phyloP scores from a whole-genome alignment of 1,140 invertebrate genomes.

The Camponotus pennsylvanicus region DNA sequence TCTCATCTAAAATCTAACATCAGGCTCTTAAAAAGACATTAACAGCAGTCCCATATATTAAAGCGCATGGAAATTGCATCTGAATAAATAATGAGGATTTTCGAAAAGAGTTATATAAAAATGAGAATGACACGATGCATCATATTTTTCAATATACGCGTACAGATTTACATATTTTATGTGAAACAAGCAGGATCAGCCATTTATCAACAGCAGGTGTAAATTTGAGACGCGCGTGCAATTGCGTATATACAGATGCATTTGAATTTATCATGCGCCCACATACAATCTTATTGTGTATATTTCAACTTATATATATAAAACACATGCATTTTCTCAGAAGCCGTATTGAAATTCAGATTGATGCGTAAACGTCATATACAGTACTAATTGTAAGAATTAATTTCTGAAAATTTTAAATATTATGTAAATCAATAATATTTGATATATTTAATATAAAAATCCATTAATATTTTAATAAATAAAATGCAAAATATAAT shows the following conservation, averaged over 20 bases:
- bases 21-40: conserved; percentile 7
- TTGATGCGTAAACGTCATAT: neutral
- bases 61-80: conserved; percentile 5
- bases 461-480: neutral
- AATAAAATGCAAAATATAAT: neutral
- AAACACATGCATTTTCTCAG: conserved; percentile 19
- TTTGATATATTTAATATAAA: neutral
- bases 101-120: conserved; percentile 9
- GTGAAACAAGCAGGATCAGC: neutral
- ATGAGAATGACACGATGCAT: neutral
- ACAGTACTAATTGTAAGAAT: neutral
- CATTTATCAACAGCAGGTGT: conserved; percentile 35
- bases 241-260: conserved; percentile 6
- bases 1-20: neutral
- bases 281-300: neutral
- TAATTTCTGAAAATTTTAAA: conserved; percentile 2
- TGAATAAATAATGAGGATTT: conserved; percentile 25
- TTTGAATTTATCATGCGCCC: conserved; percentile 49
- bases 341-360: neutral
- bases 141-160: conserved; percentile 37
- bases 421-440: neutral
- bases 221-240: conserved; percentile 36
- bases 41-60: neutral
- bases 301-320: neutral
- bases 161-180: conserved; percentile 42